A percentile compares a stretch with the other conserved stretches of the same genome.
Conservation (phyloP, 2,888 invertebrate species). For the Hyposoter didymator region DNA sequence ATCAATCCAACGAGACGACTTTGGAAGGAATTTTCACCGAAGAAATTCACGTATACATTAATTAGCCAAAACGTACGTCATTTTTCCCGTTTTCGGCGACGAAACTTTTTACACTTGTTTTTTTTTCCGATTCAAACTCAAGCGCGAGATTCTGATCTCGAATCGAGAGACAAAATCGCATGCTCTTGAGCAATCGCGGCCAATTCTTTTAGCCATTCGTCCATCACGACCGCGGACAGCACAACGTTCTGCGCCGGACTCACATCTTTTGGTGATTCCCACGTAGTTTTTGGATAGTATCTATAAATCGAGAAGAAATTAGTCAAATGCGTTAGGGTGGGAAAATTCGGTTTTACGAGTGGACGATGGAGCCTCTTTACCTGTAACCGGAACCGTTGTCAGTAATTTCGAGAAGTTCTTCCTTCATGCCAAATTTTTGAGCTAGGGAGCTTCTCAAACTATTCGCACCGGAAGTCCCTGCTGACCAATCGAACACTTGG, state of each 20-base stretch:
- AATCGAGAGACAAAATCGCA: slow-evolving; percentile 88
- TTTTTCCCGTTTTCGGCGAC: neutral
- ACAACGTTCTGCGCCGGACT: slow-evolving; percentile 87
- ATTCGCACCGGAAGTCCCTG: slow-evolving; percentile 83
- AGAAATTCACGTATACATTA: neutral
- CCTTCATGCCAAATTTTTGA: slow-evolving; percentile 76
- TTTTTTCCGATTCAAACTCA: neutral
- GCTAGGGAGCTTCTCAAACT: slow-evolving; percentile 72
- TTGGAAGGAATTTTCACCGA: slow-evolving; percentile 34
- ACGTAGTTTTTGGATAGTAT: slow-evolving; percentile 75
- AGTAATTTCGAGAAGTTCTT: slow-evolving; percentile 77
- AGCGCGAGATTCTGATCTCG: slow-evolving; percentile 70
- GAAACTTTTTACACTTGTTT: slow-evolving; percentile 5
- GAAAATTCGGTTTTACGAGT: slow-evolving; percentile 4
- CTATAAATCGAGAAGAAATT: slow-evolving; percentile 65
- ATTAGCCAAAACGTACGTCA: neutral
- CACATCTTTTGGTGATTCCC: slow-evolving; percentile 80
- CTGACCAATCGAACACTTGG: slow-evolving; percentile 90
- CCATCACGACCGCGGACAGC: slow-evolving; percentile 94
- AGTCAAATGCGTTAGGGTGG: neutral
- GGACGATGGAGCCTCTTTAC: slow-evolving; percentile 61
- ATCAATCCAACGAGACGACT: neutral
- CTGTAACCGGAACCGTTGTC: slow-evolving; percentile 76
- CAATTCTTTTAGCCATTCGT: slow-evolving; percentile 98
- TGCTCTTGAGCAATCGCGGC: slow-evolving; percentile 98